Evolutionary conservation across 2,113 vertebrate species (phyloP).

Genomic region (Hypocryptadius cinnamomeus): DNA sequence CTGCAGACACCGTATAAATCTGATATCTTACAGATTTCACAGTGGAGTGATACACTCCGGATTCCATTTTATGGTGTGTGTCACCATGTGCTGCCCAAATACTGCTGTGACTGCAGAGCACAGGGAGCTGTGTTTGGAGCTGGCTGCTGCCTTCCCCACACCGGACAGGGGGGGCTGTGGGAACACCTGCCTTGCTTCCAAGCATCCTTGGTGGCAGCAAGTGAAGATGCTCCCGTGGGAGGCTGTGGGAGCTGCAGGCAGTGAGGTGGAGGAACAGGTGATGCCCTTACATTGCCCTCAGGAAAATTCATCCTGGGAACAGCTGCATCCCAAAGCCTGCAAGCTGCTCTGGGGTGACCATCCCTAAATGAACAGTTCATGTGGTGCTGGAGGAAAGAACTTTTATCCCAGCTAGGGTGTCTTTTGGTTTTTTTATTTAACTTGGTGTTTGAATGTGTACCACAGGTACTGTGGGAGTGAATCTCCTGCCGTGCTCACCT

Average conservation of each 20-base stretch:
- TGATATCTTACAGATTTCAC: conserved; percentile 7
- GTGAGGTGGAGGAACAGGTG: not conserved
- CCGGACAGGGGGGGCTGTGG: fast-evolving
- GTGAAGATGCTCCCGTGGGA: not conserved
- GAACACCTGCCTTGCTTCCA: not conserved
- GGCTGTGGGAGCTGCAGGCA: not conserved
- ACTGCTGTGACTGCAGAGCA: not conserved
- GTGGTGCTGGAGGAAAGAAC: not conserved
- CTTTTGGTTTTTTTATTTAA: not conserved
- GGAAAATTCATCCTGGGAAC: not conserved
- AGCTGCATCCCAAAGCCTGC: not conserved
- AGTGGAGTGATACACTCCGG: not conserved
- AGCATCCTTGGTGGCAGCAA: not conserved
- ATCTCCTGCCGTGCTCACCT: fast-evolving
- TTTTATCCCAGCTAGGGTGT: not conserved
- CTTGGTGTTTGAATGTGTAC: not conserved
- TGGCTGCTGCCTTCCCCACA: not conserved
- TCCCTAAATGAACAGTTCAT: not conserved
- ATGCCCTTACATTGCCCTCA: not conserved
- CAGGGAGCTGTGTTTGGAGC: not conserved
- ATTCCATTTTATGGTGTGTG: not conserved
- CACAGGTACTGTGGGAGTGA: not conserved
- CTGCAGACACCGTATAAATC: conserved; percentile 30
- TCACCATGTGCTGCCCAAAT: not conserved
- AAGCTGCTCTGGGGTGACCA: fast-evolving